phyloP scores from a whole-genome alignment of 2,888 invertebrate species.

The Ypsolopha sequella region DNA sequence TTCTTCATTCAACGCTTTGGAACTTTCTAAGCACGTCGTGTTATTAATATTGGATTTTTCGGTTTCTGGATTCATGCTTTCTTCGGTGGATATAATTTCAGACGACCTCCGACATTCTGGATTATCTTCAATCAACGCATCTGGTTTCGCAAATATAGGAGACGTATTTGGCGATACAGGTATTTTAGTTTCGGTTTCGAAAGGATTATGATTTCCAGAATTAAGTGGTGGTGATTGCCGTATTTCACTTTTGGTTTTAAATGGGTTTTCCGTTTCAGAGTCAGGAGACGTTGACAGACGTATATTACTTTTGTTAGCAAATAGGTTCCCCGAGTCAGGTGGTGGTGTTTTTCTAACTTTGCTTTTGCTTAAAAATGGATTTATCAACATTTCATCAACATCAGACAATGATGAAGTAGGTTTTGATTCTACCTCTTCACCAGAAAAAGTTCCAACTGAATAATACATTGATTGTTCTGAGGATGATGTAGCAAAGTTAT shows the following conservation, averaged over 20 bases:
- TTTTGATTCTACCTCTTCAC: constrained; percentile 25
- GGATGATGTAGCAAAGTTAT: constrained; percentile 18
- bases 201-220: constrained; percentile 17
- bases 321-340: too few relatives aligned
- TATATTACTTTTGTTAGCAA: not conserved
- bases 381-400: constrained; percentile 44
- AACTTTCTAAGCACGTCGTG: constrained; percentile 23
- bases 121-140: not conserved
- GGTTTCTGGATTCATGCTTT: constrained; percentile 1
- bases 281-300: constrained; percentile 54
- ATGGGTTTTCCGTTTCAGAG: constrained; percentile 48
- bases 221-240: constrained; percentile 25
- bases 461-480: constrained; percentile 36
- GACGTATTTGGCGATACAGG: constrained; percentile 15
- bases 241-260: constrained; percentile 41
- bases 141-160: constrained; percentile 4
- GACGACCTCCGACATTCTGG: not conserved
- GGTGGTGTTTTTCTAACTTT: too few relatives aligned
- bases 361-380: constrained; percentile 43
- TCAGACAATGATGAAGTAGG: constrained; percentile 54
- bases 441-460: constrained; percentile 29
- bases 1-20: constrained; percentile 31
- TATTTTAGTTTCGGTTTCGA: constrained; percentile 19
- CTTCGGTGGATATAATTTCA: not conserved
- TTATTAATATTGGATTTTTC: constrained; percentile 13